phyloP scores from a whole-genome alignment of 2,797 vertebrate species.

The Psittacula derbiana region DNA sequence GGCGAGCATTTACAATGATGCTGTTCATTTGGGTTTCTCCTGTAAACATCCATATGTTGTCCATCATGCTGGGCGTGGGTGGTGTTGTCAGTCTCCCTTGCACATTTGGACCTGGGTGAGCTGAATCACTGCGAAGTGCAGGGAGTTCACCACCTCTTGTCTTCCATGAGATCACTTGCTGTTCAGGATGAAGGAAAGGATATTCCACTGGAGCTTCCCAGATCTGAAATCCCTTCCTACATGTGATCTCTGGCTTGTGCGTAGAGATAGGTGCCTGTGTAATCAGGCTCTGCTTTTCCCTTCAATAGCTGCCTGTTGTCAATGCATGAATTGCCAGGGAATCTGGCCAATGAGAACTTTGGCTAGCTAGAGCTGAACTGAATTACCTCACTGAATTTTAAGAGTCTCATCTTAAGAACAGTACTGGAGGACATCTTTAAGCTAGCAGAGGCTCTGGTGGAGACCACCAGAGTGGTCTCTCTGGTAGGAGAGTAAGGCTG shows the following conservation, averaged over 20 bases:
- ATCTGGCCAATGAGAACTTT: background rate
- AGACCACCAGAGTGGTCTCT: too few relatives aligned
- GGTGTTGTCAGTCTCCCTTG: background rate
- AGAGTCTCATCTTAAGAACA: background rate
- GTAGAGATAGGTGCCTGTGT: background rate
- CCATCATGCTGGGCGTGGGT: background rate
- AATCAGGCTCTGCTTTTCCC: background rate
- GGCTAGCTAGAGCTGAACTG: background rate
- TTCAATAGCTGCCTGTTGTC: background rate
- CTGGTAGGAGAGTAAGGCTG: background rate
- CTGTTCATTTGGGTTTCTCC: slow-evolving; percentile 32
- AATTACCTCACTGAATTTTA: background rate
- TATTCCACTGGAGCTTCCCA: background rate
- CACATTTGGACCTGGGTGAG: background rate
- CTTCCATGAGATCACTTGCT: background rate
- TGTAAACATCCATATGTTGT: background rate
- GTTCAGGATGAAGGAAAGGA: background rate
- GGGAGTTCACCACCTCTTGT: background rate
- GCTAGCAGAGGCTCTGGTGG: background rate
- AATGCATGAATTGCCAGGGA: background rate
- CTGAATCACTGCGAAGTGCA: background rate
- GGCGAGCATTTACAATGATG: slow-evolving; percentile 32
- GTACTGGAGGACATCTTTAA: background rate
- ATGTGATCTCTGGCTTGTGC: background rate
- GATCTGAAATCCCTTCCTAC: background rate